These are phyloP conservation scores for Drosophila ezoana DNA, from an alignment of 2,888 invertebrate genomes.

Conservation along the genomic window DNA sequence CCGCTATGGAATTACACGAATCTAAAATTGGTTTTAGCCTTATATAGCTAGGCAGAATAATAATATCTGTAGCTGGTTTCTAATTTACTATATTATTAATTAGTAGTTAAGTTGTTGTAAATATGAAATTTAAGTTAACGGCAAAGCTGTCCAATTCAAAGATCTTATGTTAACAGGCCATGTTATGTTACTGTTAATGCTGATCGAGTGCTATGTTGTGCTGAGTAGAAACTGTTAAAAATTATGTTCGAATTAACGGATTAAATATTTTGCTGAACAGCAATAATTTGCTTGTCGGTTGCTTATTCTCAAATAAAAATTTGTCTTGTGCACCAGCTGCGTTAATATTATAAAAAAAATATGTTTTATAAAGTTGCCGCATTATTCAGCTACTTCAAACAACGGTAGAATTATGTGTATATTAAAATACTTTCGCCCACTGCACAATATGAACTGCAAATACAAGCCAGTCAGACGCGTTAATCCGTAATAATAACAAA, in stretches of 20 bases:
- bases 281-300: background rate
- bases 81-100: background rate
- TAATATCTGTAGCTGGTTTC: background rate
- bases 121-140: conserved; percentile 29
- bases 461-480: conserved; percentile 30
- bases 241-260: background rate
- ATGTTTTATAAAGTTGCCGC: too few relatives aligned
- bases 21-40: background rate
- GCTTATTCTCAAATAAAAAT: too few relatives aligned
- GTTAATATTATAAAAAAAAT: background rate
- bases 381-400: background rate
- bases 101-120: background rate
- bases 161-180: background rate
- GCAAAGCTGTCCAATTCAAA: background rate
- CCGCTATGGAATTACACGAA: conserved; percentile 6
- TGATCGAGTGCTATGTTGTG: background rate
- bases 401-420: conserved; percentile 8
- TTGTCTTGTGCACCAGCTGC: background rate
- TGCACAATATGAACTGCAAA: conserved; percentile 32
- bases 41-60: background rate
- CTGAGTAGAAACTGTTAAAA: conserved; percentile 5
- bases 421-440: conserved; percentile 10
- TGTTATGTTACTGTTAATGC: conserved; percentile 2
- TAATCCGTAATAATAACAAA: conserved; percentile 55
- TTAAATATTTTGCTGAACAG: background rate